Conservation (phyloP, 2,888 invertebrate genomes). For the Agapostemon virescens region DNA sequence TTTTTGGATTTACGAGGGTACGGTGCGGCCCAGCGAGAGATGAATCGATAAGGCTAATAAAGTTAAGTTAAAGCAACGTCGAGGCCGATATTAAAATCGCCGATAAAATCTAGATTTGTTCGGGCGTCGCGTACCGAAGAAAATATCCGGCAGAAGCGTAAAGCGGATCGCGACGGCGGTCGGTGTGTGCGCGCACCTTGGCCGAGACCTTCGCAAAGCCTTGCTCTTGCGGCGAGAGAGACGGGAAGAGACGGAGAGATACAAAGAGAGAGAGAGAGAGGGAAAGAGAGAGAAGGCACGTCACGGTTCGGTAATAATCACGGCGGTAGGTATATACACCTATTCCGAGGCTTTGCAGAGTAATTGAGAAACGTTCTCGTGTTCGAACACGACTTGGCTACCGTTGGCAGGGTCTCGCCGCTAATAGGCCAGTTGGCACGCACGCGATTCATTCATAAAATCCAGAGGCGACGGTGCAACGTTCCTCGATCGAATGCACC, state of each 20-base stretch:
- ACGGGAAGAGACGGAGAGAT: no score
- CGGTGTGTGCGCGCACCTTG: constrained; percentile 45
- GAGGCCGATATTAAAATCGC: background rate
- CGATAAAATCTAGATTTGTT: constrained; percentile 1
- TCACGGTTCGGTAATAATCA: constrained; percentile 69
- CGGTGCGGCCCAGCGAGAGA: background rate
- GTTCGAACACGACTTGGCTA: constrained; percentile 70
- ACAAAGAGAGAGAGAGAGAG: background rate
- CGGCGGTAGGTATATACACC: constrained; percentile 60
- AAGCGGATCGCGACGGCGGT: constrained; percentile 55
- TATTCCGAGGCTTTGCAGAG: constrained; percentile 59
- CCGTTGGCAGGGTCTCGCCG: constrained; percentile 63
- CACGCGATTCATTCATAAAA: constrained; percentile 79
- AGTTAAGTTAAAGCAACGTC: background rate
- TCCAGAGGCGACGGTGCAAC: constrained; percentile 34
- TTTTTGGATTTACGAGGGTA: background rate
- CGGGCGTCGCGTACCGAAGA: background rate
- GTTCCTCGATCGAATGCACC: constrained; percentile 29
- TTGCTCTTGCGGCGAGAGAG: constrained; percentile 36
- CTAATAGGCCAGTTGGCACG: constrained; percentile 73
- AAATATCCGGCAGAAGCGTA: constrained; percentile 48
- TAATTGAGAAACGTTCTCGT: constrained; percentile 71
- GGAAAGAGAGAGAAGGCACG: constrained; percentile 41
- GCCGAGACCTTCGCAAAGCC: constrained; percentile 66
- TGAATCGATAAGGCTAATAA: background rate